Evolutionary conservation across 2,888 invertebrate species (phyloP), one percentile per base, ranked within the genome.

Genomic region (Erebia aethiops): DNA sequence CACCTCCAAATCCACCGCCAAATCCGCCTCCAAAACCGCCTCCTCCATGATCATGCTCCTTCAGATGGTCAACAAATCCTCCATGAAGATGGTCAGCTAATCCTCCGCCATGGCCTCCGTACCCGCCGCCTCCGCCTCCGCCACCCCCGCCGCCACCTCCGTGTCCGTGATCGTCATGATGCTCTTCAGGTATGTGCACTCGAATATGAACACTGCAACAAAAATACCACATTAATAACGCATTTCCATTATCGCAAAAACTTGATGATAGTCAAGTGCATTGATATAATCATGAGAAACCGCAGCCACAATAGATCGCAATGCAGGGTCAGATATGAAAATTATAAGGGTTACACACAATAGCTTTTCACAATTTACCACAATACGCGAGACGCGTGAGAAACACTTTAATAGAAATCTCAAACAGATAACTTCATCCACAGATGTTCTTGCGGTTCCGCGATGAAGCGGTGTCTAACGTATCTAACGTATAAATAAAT

Each of bases 151-250:
- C 81, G 3, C 82, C 83, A 58, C 81, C 81, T 9, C 82, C 81
- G 7, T 80, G 78, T 5, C 80, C 87, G 71, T 86, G 84, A 14
- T 87, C 85, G 16, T 87, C 86, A 74, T 90, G 86, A 65, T 88
- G 84, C 74, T 91, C 80, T 77, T 94, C 94, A 76, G 94, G 94
- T 81, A 94, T 86, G 78, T 94, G 94, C 41, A 94, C 91, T 75
- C 94, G 90, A 79, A 94, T 94, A 79, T 94, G 94, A 67, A 94
- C 94, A 81, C 94, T 94, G 88, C 21, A 92, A 93, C 82, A 83
- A 82, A 79, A 75, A 74, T 69, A 77, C 75, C 41, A 65, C 49
- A 52, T 61, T 67, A 67, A 46, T 9, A 64, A 71, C 21, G 64
- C 65, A 62, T 66, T 57, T 64, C 67, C 67, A 71, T 54, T 54